Evolutionary conservation across 2,888 invertebrate genomes (phyloP), one percentile per base, ranked within the genome.

Genomic region (Ypsolopha scabrella): DNA sequence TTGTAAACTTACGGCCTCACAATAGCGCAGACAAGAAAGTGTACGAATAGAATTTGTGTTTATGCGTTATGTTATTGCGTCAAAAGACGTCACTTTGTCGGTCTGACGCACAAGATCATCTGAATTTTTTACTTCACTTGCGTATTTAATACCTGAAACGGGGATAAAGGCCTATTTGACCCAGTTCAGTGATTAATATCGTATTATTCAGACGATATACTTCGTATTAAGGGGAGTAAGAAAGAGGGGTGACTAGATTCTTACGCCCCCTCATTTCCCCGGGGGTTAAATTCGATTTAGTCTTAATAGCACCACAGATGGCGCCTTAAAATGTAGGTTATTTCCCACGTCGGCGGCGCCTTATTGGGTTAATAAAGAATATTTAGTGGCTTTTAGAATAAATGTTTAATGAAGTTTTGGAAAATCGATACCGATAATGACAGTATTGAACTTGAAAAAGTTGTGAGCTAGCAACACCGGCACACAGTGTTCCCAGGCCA

Each of bases 241-340:
- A 43, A 6, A 13, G 43, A 38, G n/a, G 38, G n/a, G 43, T 8
- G n/a, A 9, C 14, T 8, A 8, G 43, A 11, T 8, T 14, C 44
- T 37, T 51, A 44, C 51, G 37, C 51, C 43, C 46, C 46, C 11
- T 46, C 38, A 7, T 11, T 36, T 8, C 38, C 36, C 51, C 44
- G 10, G 14, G 44, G 51, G 45, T 34, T 9, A 10, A 33, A 51
- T 44, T 44, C 36, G 44, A 51, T 51, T 44, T 44, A 51, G 44
- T 45, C 41, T 41, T 51, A 51, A 51, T 51, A 44, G 38, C 24
- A 14, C 36, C 36, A 37, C 57, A 57, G 57, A 57, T 57, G 57
- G 35, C 52, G 37, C 48, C 8, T 8, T 38, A 48, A 41, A 41
- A 36, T 43, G 47, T 46, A 24, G 52, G 51, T 41, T 48, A 54